A percentile compares a stretch with the other conserved stretches of the same genome.
Evolutionary conservation across 2,113 vertebrate species (phyloP).

Genomic region (Gulo gulo): DNA sequence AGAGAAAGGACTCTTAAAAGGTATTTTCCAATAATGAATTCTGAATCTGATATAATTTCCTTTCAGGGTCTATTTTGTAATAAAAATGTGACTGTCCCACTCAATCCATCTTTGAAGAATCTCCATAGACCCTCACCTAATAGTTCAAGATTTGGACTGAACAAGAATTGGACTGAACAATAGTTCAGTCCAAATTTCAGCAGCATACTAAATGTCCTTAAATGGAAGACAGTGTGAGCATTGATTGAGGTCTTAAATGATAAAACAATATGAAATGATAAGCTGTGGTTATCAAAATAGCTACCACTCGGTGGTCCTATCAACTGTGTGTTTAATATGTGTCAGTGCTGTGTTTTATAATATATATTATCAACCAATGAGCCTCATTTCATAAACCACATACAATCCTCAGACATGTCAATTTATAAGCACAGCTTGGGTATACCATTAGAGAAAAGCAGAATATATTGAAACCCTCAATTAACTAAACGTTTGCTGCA

Average conservation of each 20-base stretch:
- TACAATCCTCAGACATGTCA: neutral
- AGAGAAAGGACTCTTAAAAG: constrained; percentile 9
- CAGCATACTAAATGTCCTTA: constrained; percentile 1
- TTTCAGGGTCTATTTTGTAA: neutral
- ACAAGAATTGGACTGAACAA: too few species aligned
- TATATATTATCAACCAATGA: constrained; percentile 35
- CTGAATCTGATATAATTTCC: neutral
- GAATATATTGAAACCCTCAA: constrained; percentile 24
- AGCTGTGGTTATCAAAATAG: constrained; percentile 31
- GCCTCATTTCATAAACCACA: constrained; percentile 37
- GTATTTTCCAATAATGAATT: neutral
- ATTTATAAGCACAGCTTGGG: constrained; percentile 41
- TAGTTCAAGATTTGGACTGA: too few species aligned
- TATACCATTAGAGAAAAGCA: constrained; percentile 1
- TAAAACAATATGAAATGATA: constrained; percentile 50
- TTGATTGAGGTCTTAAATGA: constrained; percentile 1
- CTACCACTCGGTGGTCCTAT: neutral
- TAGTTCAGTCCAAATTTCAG: constrained; percentile 3
- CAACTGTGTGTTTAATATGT: neutral
- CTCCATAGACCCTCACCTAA: neutral
- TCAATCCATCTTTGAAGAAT: neutral
- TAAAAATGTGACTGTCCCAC: neutral
- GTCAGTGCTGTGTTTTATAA: neutral
- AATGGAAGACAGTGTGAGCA: neutral
- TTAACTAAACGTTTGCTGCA: constrained; percentile 57